Evolutionary conservation across 1,140 invertebrate genomes (phyloP).

Genomic region (Oryctes rhinoceros): DNA sequence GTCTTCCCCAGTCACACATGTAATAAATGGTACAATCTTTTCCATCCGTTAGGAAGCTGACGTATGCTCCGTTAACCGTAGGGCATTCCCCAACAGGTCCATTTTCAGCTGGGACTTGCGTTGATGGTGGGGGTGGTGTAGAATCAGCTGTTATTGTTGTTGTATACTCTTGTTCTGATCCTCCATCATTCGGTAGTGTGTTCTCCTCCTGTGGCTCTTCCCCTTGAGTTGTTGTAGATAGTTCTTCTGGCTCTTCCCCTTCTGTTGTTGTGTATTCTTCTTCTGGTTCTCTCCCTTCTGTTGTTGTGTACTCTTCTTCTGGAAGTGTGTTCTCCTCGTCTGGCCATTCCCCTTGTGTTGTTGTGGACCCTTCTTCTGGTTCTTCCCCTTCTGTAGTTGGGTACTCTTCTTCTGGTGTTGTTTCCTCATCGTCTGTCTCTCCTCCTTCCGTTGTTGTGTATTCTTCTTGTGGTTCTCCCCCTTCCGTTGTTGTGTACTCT

Average conservation of each 20-base stretch:
- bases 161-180: too few species aligned
- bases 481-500: not conserved
- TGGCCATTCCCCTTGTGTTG: too few species aligned
- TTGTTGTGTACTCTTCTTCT: not conserved
- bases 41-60: slow-evolving; percentile 61
- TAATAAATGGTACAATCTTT: slow-evolving; percentile 67
- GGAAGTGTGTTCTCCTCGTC: not conserved
- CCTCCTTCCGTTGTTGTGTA: not conserved
- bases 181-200: not conserved
- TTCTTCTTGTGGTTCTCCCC: not conserved
- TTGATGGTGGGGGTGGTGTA: not conserved
- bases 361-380: not conserved
- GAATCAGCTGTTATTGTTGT: not conserved
- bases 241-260: not conserved
- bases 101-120: not conserved
- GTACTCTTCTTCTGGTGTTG: not conserved
- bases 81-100: slow-evolving; percentile 41
- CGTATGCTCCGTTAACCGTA: not conserved
- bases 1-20: slow-evolving; percentile 63
- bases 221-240: too few species aligned
- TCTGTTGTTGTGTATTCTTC: too few species aligned
- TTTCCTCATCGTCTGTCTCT: not conserved
- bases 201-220: too few species aligned
- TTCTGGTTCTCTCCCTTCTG: too few species aligned
- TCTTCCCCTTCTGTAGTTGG: not conserved